Evolutionary conservation across 1,140 invertebrate species (phyloP).

Genomic region (Bombus waltoni): DNA sequence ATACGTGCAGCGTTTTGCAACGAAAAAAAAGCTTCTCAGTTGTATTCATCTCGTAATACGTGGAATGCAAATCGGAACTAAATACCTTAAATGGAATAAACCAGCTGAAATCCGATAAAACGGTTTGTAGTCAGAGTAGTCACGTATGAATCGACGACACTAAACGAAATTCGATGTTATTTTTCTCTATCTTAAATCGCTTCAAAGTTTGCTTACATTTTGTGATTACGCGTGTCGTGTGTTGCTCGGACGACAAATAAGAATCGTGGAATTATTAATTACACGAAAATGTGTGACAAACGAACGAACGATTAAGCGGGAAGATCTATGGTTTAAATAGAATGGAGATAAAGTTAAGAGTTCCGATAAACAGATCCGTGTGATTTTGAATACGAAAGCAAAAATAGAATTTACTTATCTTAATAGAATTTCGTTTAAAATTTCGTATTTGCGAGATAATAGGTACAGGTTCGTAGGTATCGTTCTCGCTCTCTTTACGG

Average conservation of each 20-base stretch:
- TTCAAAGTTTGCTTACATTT: not conserved
- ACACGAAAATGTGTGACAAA: not conserved
- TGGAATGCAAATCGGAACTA: not conserved
- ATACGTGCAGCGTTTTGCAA: not conserved
- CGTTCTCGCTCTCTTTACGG: conserved; percentile 10
- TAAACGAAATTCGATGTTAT: not conserved
- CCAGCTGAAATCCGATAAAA: not conserved
- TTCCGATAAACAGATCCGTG: too few relatives aligned
- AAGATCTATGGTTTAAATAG: too few relatives aligned
- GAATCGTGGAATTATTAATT: not conserved
- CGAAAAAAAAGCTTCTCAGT: not conserved
- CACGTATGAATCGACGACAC: not conserved
- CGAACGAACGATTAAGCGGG: too few relatives aligned
- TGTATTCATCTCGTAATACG: not conserved
- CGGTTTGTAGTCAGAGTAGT: not conserved
- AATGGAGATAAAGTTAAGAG: too few relatives aligned
- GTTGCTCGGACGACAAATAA: not conserved
- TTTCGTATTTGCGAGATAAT: conserved; percentile 48
- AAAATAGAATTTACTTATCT: not conserved
- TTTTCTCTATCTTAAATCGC: not conserved
- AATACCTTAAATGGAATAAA: not conserved
- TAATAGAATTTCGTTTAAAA: conserved; percentile 46
- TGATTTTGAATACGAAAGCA: not conserved
- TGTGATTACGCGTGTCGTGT: not conserved
- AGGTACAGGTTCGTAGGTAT: conserved; percentile 39